Evolutionary conservation across 2,113 vertebrate species (phyloP), one percentile per base, ranked within the genome.

Genomic region (Clarias gariepinus): DNA sequence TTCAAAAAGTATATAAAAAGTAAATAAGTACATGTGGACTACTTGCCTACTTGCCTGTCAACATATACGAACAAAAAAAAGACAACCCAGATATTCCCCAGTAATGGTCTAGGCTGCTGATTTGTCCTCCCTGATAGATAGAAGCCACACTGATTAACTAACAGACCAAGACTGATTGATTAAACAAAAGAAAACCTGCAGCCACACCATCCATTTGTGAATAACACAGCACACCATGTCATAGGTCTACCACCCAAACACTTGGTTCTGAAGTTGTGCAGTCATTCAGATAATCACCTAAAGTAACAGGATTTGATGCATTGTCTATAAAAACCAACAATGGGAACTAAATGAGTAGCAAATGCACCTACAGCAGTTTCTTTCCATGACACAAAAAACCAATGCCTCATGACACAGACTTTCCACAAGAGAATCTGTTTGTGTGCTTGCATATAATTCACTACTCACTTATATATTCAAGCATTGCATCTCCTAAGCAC

Each of bases 381-480:
- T 80, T 12, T 57, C 66, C 28, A 69, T 57, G 53, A 58, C 10
- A 28, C 55, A 55, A 71, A 71, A 71, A 33, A 12, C 53, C 66
- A 79, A 47, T 55, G 76, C 41, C 55, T 82, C 69, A 89, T 92
- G 91, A 93, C 91, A 86, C 2, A 66, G 58, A 87, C 87, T 93
- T 93, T 94, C 90, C 92, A 89, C 83, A 88, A 19, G 18, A 57
- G 47, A 52, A 33, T 84, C 84, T 57, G 69, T 84, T 61, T 33
- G 19, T 71, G 71, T 55, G 57, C 80, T 85, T 77, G 84, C 85
- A 83, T 61, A 69, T 86, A 83, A 88, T 88, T 88, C 73, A 82
- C 85, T 33, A 33, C 61, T 21, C 87, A 69, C 79, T 88, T 85
- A 89, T 87, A 91, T 92, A 93, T 93, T 91, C 91, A 93, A 93